These are phyloP conservation scores for Enhydra lutris DNA, from an alignment of 2,113 vertebrate species.

Conservation along the genomic window DNA sequence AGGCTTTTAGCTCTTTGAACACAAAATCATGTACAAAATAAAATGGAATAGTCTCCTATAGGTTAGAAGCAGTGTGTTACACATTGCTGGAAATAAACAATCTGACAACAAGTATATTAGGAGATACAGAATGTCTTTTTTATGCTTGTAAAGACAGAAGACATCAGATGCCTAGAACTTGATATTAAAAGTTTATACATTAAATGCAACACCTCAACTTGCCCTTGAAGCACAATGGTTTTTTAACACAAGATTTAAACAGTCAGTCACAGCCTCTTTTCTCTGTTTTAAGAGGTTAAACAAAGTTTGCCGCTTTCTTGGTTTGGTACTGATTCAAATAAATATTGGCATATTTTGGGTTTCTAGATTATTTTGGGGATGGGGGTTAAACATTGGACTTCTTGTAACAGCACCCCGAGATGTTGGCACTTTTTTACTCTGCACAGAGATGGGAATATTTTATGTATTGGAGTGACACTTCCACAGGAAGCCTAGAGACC, in stretches of 20 bases:
- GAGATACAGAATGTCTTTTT: conserved; percentile 69
- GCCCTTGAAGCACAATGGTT: conserved; percentile 66
- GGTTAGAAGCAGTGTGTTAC: background rate
- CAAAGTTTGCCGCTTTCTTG: conserved; percentile 74
- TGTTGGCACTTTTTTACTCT: background rate
- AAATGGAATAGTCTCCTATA: background rate
- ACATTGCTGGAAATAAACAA: conserved; percentile 53
- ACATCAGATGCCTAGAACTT: conserved; percentile 67
- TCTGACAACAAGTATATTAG: conserved; percentile 61
- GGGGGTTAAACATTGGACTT: background rate
- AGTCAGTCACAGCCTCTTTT: conserved; percentile 72
- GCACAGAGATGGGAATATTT: background rate
- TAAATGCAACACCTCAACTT: conserved; percentile 61
- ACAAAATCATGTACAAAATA: background rate
- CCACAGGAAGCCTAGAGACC: background rate
- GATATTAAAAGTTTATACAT: conserved; percentile 72
- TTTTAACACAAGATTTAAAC: conserved; percentile 77
- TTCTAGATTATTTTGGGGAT: conserved; percentile 1
- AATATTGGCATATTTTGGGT: background rate
- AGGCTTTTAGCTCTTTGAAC: background rate
- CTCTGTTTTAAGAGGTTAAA: conserved; percentile 70
- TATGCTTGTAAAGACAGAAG: conserved; percentile 75
- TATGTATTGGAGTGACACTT: conserved; percentile 4
- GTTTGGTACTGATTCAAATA: conserved; percentile 43
- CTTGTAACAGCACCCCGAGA: background rate